Evolutionary conservation across 2,888 invertebrate genomes (phyloP).

Genomic region (Zeuzera pyrina): DNA sequence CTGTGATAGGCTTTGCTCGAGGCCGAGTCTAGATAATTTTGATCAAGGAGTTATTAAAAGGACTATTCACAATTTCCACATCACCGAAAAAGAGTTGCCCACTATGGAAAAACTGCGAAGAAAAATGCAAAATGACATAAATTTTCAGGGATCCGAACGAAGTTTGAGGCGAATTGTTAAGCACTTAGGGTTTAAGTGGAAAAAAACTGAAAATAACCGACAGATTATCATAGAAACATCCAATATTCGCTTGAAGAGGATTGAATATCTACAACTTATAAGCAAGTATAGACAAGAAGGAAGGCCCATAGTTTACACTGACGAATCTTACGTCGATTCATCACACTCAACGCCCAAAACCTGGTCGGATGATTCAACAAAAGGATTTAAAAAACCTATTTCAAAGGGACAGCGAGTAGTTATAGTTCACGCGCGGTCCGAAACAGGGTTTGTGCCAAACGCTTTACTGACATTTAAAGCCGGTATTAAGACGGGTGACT

Average conservation of each 20-base stretch:
- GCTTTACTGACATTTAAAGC: slow-evolving; percentile 14
- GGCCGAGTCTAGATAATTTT: slow-evolving; percentile 23
- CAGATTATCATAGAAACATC: slow-evolving; percentile 16
- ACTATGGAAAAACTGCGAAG: slow-evolving; percentile 16
- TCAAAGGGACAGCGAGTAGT: slow-evolving; percentile 13
- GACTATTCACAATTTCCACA: slow-evolving; percentile 25
- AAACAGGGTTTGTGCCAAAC: slow-evolving; percentile 16
- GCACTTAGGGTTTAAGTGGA: slow-evolving; percentile 17
- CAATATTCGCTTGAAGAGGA: slow-evolving; percentile 14
- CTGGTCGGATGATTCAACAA: background rate
- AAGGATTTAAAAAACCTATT: slow-evolving; percentile 4
- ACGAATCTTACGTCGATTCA: background rate
- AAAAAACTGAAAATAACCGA: slow-evolving; percentile 17
- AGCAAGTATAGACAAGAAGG: slow-evolving; percentile 9
- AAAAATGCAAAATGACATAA: slow-evolving; percentile 9
- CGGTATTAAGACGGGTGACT: slow-evolving; percentile 9
- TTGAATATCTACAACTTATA: slow-evolving; percentile 16
- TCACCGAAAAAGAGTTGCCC: slow-evolving; percentile 21
- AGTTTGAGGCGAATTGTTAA: slow-evolving; percentile 16
- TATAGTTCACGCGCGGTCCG: slow-evolving; percentile 15
- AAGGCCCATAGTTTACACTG: slow-evolving; percentile 11
- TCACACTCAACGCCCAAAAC: background rate
- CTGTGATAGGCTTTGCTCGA: slow-evolving; percentile 19
- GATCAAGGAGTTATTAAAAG: slow-evolving; percentile 25
- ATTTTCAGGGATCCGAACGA: slow-evolving; percentile 15